phyloP scores from a whole-genome alignment of 2,797 vertebrate genomes.

The Hypotaenidia philippensis region DNA sequence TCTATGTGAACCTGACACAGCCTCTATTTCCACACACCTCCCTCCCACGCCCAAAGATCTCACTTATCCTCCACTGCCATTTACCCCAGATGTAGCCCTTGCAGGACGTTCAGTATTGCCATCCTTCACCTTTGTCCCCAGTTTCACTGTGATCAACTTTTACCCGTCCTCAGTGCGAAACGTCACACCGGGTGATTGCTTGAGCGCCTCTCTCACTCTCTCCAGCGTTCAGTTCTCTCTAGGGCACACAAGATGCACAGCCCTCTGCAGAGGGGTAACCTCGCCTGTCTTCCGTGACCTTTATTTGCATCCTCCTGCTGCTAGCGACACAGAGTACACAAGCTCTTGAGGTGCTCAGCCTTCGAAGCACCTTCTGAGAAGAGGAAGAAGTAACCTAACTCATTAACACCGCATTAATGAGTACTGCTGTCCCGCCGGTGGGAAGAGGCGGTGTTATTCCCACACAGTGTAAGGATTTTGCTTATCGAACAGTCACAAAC shows the following conservation, averaged over 20 bases:
- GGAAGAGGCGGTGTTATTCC: background rate
- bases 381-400: background rate
- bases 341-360: background rate
- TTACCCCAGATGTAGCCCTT: background rate
- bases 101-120: background rate
- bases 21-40: background rate
- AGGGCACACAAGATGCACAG: background rate
- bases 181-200: accelerated
- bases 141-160: constrained; percentile 5
- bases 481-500: background rate
- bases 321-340: background rate
- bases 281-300: background rate
- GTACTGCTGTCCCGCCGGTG: background rate
- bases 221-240: background rate
- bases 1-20: background rate
- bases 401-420: background rate
- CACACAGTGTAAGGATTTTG: background rate
- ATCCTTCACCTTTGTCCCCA: constrained; percentile 31
- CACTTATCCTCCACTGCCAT: background rate
- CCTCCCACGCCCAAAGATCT: background rate
- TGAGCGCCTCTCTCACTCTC: background rate
- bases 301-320: background rate
- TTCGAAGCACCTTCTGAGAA: background rate
- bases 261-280: background rate
- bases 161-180: background rate